Evolutionary conservation across 2,888 invertebrate species (phyloP), one percentile per base, ranked within the genome.

Genomic region (Eupithecia insigniata): DNA sequence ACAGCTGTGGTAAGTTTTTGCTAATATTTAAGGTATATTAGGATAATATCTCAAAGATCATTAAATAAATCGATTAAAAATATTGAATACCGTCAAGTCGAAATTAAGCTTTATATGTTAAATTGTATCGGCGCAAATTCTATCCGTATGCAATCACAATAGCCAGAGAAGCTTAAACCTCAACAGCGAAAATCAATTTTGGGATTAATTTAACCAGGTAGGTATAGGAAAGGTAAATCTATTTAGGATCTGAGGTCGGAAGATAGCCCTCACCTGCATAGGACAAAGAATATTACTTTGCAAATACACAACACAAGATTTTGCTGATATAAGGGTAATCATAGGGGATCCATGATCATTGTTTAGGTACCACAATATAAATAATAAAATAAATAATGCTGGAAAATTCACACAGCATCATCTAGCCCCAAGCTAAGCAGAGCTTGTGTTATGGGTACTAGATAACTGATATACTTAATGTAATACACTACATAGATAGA

Each of bases 131-230:
- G 51, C 26, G 55, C 34, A 26, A 73, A 55, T 55, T 69, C 46
- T 46, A 67, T 64, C 64, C 55, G 67, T 71, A 71, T 67, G 71
- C 71, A 71, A 71, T 72, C 67, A 74, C 74, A 62, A 74, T 61
- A 72, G 71, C 62, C 71, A 67, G 62, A 66, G 61, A 64, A 74
- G 66, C 64, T 64, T 64, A 58, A n/a, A 67, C 58, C 69, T 67
- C 60, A 74, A 70, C 69, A 67, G 62, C 62, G 70, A 75, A 72
- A 75, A 75, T 75, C 73, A 73, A 73, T 73, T 76, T 73, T 46
- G 62, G 74, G 70, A 72, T 76, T 74, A 76, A 76, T 76, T 72
- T 74, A 70, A 67, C 66, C 58, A 64, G 58, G 68, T 69, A 30
- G 28, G 28, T 28, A 14, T 36, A 26, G 30, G 26, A 69, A 58